A percentile compares a stretch with the other conserved stretches of the same genome.
These are phyloP conservation scores for Ctenicera cuprea DNA, from an alignment of 2,888 invertebrate species.

Conservation along the genomic window DNA sequence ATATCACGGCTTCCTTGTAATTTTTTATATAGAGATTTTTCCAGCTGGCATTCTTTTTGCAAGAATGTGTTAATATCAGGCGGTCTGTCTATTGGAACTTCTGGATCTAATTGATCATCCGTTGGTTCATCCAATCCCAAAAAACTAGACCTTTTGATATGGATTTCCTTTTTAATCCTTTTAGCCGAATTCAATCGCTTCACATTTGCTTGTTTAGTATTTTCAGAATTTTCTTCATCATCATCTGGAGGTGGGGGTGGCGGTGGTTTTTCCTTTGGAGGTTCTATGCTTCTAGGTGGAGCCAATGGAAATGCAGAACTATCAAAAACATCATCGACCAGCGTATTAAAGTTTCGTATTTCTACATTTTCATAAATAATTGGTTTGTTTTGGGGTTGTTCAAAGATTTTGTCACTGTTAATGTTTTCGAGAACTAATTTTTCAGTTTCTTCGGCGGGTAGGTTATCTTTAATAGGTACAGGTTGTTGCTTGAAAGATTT, in stretches of 20 bases:
- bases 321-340: constrained; percentile 72
- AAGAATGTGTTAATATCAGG: constrained; percentile 88
- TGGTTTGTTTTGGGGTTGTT: constrained; percentile 65
- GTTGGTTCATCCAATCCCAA: constrained; percentile 87
- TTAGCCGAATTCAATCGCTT: constrained; percentile 88
- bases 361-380: constrained; percentile 73
- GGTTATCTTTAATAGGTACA: not conserved
- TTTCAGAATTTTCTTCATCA: constrained; percentile 68
- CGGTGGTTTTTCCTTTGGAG: constrained; percentile 83
- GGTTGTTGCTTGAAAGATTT: not conserved
- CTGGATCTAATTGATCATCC: constrained; percentile 82
- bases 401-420: constrained; percentile 16
- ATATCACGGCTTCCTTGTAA: constrained; percentile 65
- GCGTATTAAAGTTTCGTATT: constrained; percentile 24
- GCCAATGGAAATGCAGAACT: constrained; percentile 69
- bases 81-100: constrained; percentile 81
- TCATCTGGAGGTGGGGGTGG: constrained; percentile 73
- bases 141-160: constrained; percentile 89
- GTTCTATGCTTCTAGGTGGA: constrained; percentile 59
- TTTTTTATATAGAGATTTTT: constrained; percentile 84
- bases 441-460: not conserved
- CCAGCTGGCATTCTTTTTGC: constrained; percentile 87
- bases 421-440: constrained; percentile 13
- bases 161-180: constrained; percentile 89
- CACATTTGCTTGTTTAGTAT: constrained; percentile 67